Conservation (phyloP, 2,113 vertebrate species). For the Chloropsis cyanopogon region DNA sequence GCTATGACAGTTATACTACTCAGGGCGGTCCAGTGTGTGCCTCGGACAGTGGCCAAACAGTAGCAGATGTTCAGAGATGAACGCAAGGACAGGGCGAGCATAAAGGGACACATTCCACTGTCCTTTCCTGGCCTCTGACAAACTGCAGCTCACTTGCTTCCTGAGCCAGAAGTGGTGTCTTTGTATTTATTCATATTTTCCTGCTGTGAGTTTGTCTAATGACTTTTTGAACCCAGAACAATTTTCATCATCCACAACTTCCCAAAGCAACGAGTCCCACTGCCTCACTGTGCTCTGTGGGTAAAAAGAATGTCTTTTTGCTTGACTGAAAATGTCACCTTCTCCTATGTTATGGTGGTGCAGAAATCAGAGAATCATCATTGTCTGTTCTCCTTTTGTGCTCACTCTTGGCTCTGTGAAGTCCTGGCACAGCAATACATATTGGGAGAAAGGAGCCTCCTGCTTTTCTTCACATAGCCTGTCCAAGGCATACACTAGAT, state of each 20-base stretch:
- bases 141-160: background rate
- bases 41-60: background rate
- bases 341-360: background rate
- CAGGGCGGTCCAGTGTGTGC: background rate
- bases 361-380: background rate
- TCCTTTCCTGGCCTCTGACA: background rate
- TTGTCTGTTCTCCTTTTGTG: background rate
- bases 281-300: background rate
- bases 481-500: background rate
- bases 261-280: background rate
- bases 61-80: constrained; percentile 24
- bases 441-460: background rate
- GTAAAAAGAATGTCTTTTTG: background rate
- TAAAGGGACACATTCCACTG: background rate
- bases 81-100: background rate
- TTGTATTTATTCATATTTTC: background rate
- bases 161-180: background rate
- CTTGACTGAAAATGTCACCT: background rate
- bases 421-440: background rate
- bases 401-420: background rate
- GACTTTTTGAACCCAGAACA: background rate
- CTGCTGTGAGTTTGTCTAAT: background rate
- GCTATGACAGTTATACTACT: background rate
- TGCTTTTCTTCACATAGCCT: background rate
- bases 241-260: background rate